Conservation (phyloP, 2,113 vertebrate species). For the Atlantisia rogersi region DNA sequence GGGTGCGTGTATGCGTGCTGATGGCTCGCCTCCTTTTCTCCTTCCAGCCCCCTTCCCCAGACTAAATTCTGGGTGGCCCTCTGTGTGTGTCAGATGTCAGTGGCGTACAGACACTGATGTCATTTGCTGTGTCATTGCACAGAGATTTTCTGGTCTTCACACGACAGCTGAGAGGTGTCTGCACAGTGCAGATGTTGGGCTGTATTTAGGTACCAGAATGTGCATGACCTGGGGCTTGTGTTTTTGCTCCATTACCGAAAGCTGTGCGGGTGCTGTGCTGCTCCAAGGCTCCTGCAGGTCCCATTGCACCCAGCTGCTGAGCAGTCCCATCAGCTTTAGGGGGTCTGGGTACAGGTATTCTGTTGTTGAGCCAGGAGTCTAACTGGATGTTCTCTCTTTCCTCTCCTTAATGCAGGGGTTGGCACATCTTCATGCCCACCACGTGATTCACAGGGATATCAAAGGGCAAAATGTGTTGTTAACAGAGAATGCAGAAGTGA, state of each 20-base stretch:
- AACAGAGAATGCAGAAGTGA: slow-evolving; percentile 98
- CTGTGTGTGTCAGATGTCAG: background rate
- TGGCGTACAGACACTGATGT: background rate
- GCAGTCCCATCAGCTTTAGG: background rate
- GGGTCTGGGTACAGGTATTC: background rate
- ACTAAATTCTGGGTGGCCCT: background rate
- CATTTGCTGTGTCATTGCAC: background rate
- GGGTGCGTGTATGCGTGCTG: background rate
- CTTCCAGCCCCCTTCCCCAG: background rate
- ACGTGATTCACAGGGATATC: slow-evolving; percentile 98
- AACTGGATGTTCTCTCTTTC: background rate
- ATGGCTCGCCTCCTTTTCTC: background rate
- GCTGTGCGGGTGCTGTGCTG: background rate
- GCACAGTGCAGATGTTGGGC: background rate
- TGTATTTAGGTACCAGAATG: background rate
- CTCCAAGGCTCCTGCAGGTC: background rate
- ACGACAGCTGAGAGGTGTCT: background rate
- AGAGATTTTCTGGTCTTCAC: background rate
- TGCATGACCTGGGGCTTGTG: background rate
- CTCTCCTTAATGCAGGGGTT: slow-evolving; percentile 80
- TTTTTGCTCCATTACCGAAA: background rate
- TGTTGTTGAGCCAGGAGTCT: background rate
- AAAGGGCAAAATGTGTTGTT: slow-evolving; percentile 98
- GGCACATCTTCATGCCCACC: slow-evolving; percentile 95
- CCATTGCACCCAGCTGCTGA: background rate